A percentile compares a stretch with the other conserved stretches of the same genome.
Evolutionary conservation across 2,888 invertebrate species (phyloP).

Genomic region (Micropterix aruncella): DNA sequence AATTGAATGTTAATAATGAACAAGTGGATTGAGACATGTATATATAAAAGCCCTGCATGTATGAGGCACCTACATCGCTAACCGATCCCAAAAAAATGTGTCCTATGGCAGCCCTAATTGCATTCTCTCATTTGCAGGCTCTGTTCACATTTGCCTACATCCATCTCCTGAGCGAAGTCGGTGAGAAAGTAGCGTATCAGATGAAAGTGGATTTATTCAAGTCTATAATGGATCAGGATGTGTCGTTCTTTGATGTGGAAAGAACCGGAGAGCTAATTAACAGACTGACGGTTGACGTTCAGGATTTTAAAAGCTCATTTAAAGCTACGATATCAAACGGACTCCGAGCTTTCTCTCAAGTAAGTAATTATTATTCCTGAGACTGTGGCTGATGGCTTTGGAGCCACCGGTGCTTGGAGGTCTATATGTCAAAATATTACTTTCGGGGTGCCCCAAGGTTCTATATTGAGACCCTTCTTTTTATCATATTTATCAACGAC

Average conservation of each 20-base stretch:
- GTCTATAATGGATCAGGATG: conserved; percentile 73
- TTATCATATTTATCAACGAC: too few species aligned
- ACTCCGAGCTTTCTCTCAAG: conserved; percentile 73
- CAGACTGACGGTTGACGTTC: conserved; percentile 83
- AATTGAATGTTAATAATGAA: too few species aligned
- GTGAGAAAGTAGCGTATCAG: conserved; percentile 73
- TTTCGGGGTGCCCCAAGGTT: too few species aligned
- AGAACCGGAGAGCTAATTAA: conserved; percentile 88
- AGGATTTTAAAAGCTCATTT: conserved; percentile 95
- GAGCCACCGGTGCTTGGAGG: background rate
- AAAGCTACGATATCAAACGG: conserved; percentile 91
- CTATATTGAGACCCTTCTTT: too few species aligned
- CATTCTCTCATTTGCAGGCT: conserved; percentile 63
- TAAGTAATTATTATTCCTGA: conserved; percentile 19
- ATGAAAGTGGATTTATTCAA: conserved; percentile 72
- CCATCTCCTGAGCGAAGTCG: conserved; percentile 70
- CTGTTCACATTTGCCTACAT: conserved; percentile 84
- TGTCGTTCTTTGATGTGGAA: conserved; percentile 81
- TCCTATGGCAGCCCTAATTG: too few species aligned
- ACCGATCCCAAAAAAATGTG: too few species aligned
- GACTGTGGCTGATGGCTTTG: background rate
- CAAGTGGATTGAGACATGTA: too few species aligned
- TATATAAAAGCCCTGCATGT: too few species aligned
- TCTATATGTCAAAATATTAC: too few species aligned
- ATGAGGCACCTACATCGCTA: too few species aligned